These are phyloP conservation scores for Apaloderma vittatum DNA, from an alignment of 2,113 vertebrate species.

Conservation along the genomic window DNA sequence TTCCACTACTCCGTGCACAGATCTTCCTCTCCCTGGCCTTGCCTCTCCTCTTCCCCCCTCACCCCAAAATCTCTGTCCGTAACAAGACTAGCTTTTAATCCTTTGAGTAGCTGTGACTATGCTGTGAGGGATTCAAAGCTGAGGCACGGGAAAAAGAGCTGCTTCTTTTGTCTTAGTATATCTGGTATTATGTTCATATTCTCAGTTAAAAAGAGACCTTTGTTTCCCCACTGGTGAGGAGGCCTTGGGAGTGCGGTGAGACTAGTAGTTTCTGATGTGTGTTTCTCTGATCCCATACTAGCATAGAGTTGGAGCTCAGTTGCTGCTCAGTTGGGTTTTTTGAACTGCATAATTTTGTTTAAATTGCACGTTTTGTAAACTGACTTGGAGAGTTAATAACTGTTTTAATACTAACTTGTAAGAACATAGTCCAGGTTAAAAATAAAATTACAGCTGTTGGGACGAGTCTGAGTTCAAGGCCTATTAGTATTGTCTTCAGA, in stretches of 20 bases:
- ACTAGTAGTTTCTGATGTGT: background rate
- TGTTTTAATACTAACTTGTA: constrained; percentile 39
- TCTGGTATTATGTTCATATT: constrained; percentile 21
- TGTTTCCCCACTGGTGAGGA: background rate
- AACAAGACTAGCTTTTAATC: background rate
- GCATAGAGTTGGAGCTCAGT: background rate
- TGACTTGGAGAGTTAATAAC: constrained; percentile 39
- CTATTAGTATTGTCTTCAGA: constrained; percentile 11
- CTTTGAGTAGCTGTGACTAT: background rate
- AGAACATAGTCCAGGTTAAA: constrained; percentile 35
- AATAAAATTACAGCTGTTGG: constrained; percentile 58
- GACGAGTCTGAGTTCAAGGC: constrained; percentile 15
- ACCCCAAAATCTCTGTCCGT: background rate
- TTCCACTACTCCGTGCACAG: background rate
- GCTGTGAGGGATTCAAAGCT: background rate
- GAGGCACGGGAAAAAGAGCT: background rate
- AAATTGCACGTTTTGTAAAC: constrained; percentile 56
- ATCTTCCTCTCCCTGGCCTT: background rate
- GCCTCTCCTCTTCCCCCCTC: background rate
- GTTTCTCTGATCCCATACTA: background rate
- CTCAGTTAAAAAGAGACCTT: constrained; percentile 5
- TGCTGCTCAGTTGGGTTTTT: constrained; percentile 5
- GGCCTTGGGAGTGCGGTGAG: background rate
- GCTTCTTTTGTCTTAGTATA: constrained; percentile 12
- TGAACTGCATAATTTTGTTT: constrained; percentile 3